Conservation (phyloP, 2,888 invertebrate genomes). For the Hirudinaria manillensis region DNA sequence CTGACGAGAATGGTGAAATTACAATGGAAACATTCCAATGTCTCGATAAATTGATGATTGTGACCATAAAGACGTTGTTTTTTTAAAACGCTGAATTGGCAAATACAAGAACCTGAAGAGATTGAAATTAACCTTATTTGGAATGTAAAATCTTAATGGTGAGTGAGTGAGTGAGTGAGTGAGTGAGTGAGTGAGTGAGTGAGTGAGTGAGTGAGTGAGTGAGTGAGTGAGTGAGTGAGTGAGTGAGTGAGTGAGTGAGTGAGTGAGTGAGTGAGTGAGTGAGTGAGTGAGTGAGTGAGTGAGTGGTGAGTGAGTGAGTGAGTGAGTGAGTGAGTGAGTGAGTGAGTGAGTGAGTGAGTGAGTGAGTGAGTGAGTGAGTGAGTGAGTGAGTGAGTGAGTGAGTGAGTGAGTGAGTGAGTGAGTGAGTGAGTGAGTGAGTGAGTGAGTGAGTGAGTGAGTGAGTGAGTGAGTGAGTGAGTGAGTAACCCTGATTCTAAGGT, state of each 20-base stretch:
- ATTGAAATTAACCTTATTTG: too few relatives aligned
- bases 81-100: too few relatives aligned
- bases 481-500: too few relatives aligned
- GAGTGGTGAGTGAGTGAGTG: conserved; percentile 28
- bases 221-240: conserved; percentile 36
- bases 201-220: conserved; percentile 37
- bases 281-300: conserved; percentile 19
- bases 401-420: conserved; percentile 35
- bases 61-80: too few relatives aligned
- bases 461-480: conserved; percentile 35
- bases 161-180: too few relatives aligned
- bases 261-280: conserved; percentile 33
- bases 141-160: too few relatives aligned
- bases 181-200: conserved; percentile 27
- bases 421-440: conserved; percentile 34
- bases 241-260: conserved; percentile 36
- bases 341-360: conserved; percentile 29
- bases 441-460: conserved; percentile 34
- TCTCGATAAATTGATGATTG: too few relatives aligned
- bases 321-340: conserved; percentile 27
- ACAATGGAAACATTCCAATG: too few relatives aligned
- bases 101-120: too few relatives aligned
- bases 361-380: conserved; percentile 20
- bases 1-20: too few relatives aligned
- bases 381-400: conserved; percentile 33